These are phyloP conservation scores for Eulemur macaco DNA, from an alignment of 2,113 vertebrate genomes.

Conservation along the genomic window DNA sequence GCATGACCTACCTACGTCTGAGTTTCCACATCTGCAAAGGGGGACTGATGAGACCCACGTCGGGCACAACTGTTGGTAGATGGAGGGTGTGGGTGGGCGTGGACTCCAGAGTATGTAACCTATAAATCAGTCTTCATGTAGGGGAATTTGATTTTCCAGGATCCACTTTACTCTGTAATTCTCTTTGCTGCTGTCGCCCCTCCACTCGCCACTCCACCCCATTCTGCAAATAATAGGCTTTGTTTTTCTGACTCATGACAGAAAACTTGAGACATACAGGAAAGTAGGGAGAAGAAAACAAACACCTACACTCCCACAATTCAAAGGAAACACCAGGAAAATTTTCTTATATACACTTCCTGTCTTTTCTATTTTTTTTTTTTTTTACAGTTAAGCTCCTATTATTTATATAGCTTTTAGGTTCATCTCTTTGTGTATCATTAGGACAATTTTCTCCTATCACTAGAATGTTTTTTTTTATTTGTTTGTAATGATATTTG, in stretches of 20 bases:
- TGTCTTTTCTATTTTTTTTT: neutral
- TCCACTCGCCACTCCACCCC: neutral
- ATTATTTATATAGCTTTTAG: neutral
- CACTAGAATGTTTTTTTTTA: neutral
- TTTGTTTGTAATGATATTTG: neutral
- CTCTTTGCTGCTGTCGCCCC: neutral
- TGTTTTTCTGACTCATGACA: constrained; percentile 5
- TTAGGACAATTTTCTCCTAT: neutral
- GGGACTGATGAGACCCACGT: neutral
- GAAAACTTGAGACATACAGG: neutral
- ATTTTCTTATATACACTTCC: neutral
- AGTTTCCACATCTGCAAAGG: neutral
- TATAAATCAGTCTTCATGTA: neutral
- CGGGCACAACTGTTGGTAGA: neutral
- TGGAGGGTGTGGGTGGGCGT: neutral
- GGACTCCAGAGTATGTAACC: neutral
- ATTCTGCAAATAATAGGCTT: constrained; percentile 2
- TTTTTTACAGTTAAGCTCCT: neutral
- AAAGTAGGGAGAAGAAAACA: neutral
- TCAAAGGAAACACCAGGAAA: neutral
- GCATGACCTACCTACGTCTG: neutral
- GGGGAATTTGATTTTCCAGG: neutral
- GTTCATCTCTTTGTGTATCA: neutral
- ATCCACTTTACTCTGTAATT: neutral
- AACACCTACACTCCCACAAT: neutral